A percentile compares a stretch with the other conserved stretches of the same genome.
Conservation (phyloP, 2,113 vertebrate species). For the Xiphophorus hellerii region DNA sequence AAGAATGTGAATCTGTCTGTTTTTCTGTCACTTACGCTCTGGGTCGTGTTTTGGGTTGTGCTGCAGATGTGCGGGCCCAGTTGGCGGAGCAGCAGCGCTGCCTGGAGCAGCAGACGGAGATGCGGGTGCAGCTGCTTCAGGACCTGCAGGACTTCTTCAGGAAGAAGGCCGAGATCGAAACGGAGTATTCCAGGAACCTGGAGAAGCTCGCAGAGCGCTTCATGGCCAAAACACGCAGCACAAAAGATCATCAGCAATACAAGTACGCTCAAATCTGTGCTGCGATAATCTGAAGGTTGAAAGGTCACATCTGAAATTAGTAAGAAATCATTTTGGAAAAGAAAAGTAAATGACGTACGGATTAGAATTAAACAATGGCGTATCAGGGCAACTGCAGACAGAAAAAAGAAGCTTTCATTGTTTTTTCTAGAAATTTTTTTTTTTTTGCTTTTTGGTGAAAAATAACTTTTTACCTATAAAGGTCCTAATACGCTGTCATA, state of each 20-base stretch:
- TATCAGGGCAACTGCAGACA: too few species aligned
- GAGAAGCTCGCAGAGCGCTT: slow-evolving; percentile 98
- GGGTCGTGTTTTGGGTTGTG: not conserved
- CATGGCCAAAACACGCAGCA: slow-evolving; percentile 98
- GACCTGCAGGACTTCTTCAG: slow-evolving; percentile 99
- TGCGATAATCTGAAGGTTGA: not conserved
- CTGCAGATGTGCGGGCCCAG: slow-evolving; percentile 93
- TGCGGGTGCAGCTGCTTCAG: slow-evolving; percentile 95
- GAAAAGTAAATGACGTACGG: too few species aligned
- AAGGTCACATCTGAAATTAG: too few species aligned
- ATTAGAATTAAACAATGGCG: too few species aligned
- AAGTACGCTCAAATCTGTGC: slow-evolving; percentile 83
- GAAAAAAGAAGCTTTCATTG: too few species aligned
- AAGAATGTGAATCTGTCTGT: not conserved
- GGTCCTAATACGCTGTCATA: too few species aligned
- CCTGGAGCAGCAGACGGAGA: slow-evolving; percentile 97
- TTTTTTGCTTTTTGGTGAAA: too few species aligned
- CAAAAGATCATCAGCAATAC: slow-evolving; percentile 98
- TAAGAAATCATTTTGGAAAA: too few species aligned
- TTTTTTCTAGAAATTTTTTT: too few species aligned
- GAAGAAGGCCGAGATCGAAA: slow-evolving; percentile 98
- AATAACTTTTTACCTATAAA: too few species aligned
- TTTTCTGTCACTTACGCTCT: not conserved
- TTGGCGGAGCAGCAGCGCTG: slow-evolving; percentile 98
- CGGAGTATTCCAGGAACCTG: slow-evolving; percentile 96